These are phyloP conservation scores for Ctenosaura bakeri DNA, from an alignment of 2,797 vertebrate species.

Conservation along the genomic window DNA sequence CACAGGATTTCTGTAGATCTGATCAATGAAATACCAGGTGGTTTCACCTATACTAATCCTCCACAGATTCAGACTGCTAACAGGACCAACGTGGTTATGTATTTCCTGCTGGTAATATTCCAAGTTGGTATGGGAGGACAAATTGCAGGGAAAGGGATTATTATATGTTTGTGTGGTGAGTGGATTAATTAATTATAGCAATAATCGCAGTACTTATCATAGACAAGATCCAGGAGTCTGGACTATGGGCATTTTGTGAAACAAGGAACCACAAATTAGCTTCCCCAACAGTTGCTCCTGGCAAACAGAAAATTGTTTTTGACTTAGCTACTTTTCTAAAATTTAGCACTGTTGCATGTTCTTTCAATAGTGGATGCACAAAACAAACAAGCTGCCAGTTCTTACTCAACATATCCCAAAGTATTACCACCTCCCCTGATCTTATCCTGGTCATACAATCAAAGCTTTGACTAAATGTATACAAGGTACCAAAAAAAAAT, in stretches of 20 bases:
- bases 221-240: neutral
- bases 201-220: neutral
- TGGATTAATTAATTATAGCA: too few relatives aligned
- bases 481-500: constrained; percentile 26
- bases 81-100: neutral
- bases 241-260: neutral
- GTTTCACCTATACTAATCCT: too few relatives aligned
- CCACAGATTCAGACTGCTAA: neutral
- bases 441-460: neutral
- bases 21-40: neutral
- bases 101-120: neutral
- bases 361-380: neutral
- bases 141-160: neutral
- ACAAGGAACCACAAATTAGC: neutral
- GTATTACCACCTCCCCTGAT: neutral
- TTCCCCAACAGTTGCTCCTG: neutral
- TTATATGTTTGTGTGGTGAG: neutral
- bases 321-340: neutral
- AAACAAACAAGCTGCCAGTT: neutral
- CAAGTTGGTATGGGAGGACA: neutral
- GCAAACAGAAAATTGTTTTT: neutral
- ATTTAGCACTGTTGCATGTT: neutral
- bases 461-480: neutral
- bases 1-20: neutral
- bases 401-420: neutral